Evolutionary conservation across 2,797 vertebrate genomes (phyloP), one percentile per base, ranked within the genome.

Genomic region (Melanogrammus aeglefinus): DNA sequence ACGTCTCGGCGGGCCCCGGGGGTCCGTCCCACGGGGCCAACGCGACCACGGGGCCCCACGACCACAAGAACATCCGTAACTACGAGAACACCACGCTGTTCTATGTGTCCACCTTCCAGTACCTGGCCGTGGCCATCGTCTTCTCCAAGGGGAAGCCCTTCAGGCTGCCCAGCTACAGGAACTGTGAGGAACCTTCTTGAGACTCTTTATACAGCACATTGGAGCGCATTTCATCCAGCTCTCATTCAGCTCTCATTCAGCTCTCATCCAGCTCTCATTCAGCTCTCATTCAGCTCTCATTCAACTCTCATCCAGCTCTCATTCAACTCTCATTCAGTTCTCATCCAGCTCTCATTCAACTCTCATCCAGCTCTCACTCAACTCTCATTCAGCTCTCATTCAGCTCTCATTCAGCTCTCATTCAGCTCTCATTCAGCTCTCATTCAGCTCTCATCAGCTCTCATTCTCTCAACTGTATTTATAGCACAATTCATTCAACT

Each of bases 121-220:
- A 99, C 92, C 93, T 99, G 92, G 95, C 94, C 24, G 96, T 99
- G 77, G 97, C 97, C 82, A 87, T 99, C 66, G 88, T 96, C 75
- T 99, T 99, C 93, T 97, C 97, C 88, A 99, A 99, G 90, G 98
- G 98, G 81, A 98, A 96, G 83, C 98, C 98, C 72, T 99, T 99
- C 90, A 95, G 98, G 80, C 96, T 98, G 84, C 97, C 97, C 0
- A 96, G 95, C 94, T 98, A 98, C 91, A 98, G 95, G 86, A 99
- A 99, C 86, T 95, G 98, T 99, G 91, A 93, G 98, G 6, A 35
- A 76, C 5, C 27, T n/a, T 72, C 16, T 33, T 72, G 33, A 33
- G 33, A 16, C 24, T 63, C n/a, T 63, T 8, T 2, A n/a, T 24
- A 24, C 8, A 63, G 12, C n/a, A n/a, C 6, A 57, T 57, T 57